Base-by-base conservation (phyloP, 2,888 invertebrate species). In the Limenitis camilla region DNA sequence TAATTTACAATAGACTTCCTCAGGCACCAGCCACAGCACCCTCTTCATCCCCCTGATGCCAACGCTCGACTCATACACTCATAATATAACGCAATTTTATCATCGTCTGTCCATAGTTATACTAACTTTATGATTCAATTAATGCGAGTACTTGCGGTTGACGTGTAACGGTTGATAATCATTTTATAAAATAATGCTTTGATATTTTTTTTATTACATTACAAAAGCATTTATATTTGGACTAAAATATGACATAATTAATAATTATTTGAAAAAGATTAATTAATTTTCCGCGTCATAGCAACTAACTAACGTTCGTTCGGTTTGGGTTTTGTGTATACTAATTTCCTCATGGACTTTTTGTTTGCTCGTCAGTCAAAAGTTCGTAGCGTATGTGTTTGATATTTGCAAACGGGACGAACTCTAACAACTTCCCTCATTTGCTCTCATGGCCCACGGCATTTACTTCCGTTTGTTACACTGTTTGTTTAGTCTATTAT, bases 391-490 rank as follows among this genome's bases (percentile, higher is more conserved):
- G 35, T 38, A 50, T 46, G 40, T 44, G 48, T 53, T 54, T 46
- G 39, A 40, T 54, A 49, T 54, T 57, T 54, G 51, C 51, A 45
- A 51, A 53, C 51, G 40, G 40, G 33, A 36, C 43, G 36, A 53
- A 56, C 51, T 56, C 40, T 52, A 51, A 42, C 48, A 52, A 52
- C 40, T 54, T 57, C 43, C 52, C 52, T 55, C 52, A 55, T 55
- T 55, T 57, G 42, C 52, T 55, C 49, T 55, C 55, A 55, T 52
- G 32, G 52, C 57, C 46, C 42, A 9, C 30, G 45, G 46, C 46
- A 33, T 54, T 43, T 44, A 40, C 49, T 43, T 50, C 48, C 44
- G 50, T 53, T 44, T 38, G 40, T 38, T 40, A 29, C 27, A 8
- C n/a, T 45, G 33, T 47, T 49, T 52, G 49, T 39, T 43, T 36